phyloP scores from a whole-genome alignment of 2,888 invertebrate species.

The Lacanobia wlatinum region DNA sequence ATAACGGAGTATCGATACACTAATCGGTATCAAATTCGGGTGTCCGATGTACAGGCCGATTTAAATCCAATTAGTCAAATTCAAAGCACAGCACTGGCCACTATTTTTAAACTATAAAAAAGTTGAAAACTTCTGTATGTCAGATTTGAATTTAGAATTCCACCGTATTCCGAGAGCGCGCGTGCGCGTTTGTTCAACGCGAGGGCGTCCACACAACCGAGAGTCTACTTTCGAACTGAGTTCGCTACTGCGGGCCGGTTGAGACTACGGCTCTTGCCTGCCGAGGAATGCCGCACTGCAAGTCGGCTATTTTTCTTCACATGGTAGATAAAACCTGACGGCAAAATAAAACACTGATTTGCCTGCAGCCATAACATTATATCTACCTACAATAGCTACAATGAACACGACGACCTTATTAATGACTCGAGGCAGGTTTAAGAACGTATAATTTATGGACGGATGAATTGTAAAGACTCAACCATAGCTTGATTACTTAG shows the following conservation, averaged over 20 bases:
- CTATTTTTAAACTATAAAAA: constrained; percentile 67
- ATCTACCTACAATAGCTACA: constrained; percentile 42
- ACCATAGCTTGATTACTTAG: constrained; percentile 55
- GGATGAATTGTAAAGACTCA: constrained; percentile 30
- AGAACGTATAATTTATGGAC: constrained; percentile 43
- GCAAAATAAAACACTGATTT: constrained; percentile 68
- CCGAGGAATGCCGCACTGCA: constrained; percentile 85
- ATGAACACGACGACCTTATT: constrained; percentile 49
- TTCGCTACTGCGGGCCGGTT: constrained; percentile 41
- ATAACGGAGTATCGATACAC: constrained; percentile 64
- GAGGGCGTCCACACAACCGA: constrained; percentile 81
- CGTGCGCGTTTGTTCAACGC: constrained; percentile 69
- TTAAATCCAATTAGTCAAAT: constrained; percentile 73
- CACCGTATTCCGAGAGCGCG: constrained; percentile 78
- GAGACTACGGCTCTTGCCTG: constrained; percentile 64
- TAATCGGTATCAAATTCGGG: constrained; percentile 73
- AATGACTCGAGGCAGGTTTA: constrained; percentile 43
- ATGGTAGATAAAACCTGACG: constrained; percentile 78
- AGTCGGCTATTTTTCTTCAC: constrained; percentile 83
- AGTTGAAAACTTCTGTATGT: constrained; percentile 67
- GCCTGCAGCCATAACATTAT: constrained; percentile 58
- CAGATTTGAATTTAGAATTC: constrained; percentile 74
- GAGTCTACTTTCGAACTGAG: constrained; percentile 88
- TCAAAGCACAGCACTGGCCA: constrained; percentile 83
- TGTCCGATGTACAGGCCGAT: constrained; percentile 76